Percentiles rank a stretch among this genome's conserved stretches.
Evolutionary conservation across 2,113 vertebrate species (phyloP).

Genomic region (Microtus ochrogaster): DNA sequence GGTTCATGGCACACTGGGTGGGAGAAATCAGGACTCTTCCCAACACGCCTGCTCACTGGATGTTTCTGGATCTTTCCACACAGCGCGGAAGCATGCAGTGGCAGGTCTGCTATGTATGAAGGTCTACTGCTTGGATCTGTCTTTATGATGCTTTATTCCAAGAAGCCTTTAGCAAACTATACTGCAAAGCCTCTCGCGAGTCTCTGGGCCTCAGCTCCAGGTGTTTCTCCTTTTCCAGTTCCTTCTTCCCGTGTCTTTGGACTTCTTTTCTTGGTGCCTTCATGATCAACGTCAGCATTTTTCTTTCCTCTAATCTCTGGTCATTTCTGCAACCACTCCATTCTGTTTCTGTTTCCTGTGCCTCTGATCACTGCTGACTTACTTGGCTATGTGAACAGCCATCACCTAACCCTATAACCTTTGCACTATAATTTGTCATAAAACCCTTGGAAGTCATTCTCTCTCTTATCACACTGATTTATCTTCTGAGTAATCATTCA

Average conservation of each 20-base stretch:
- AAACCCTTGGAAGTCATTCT: conserved; percentile 9
- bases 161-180: not conserved
- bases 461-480: conserved; percentile 31
- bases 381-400: not conserved
- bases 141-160: not conserved
- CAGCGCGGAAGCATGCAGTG: not conserved
- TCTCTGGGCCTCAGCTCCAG: not conserved
- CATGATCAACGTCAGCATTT: not conserved
- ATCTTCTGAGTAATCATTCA: not conserved
- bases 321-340: not conserved
- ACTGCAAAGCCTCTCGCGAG: not conserved
- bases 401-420: not conserved
- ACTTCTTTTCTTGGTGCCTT: not conserved
- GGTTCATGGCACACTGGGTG: not conserved
- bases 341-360: not conserved
- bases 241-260: not conserved
- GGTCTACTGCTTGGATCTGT: not conserved
- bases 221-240: not conserved
- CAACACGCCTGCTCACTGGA: not conserved
- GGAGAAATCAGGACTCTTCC: not conserved
- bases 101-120: not conserved
- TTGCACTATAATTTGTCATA: not conserved
- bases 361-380: not conserved
- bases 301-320: not conserved
- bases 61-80: not conserved